Conservation (phyloP, 2,888 invertebrate species). For the Nomada ferruginata region DNA sequence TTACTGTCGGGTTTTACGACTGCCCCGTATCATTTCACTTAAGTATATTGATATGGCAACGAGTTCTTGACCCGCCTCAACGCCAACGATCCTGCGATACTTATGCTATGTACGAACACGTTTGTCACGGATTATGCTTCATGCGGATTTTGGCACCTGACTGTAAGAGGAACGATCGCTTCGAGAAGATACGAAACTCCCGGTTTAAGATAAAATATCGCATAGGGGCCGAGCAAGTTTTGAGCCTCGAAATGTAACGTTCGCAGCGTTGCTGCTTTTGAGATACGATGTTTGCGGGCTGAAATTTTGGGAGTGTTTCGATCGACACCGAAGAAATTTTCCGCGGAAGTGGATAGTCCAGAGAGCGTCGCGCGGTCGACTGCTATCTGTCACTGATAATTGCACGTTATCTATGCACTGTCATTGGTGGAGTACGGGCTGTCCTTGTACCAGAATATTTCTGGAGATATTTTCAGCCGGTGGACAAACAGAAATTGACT, state of each 20-base stretch:
- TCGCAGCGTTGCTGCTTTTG: background rate
- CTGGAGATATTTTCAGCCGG: background rate
- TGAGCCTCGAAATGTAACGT: background rate
- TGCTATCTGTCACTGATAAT: slow-evolving; percentile 34
- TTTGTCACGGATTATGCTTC: slow-evolving; percentile 47
- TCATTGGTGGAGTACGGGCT: slow-evolving; percentile 9
- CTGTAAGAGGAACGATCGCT: background rate
- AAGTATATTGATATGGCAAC: slow-evolving; percentile 85
- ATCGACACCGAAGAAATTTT: slow-evolving; percentile 26
- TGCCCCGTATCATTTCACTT: slow-evolving; percentile 84
- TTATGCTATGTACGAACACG: slow-evolving; percentile 77
- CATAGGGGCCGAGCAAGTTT: background rate
- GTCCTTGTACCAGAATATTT: slow-evolving; percentile 34
- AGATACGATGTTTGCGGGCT: background rate
- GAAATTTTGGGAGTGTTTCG: background rate
- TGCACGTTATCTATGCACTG: slow-evolving; percentile 27
- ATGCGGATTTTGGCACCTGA: slow-evolving; percentile 31
- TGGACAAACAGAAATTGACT: slow-evolving; percentile 20
- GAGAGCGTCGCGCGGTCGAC: slow-evolving; percentile 11
- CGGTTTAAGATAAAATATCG: background rate
- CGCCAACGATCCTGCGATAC: slow-evolving; percentile 73
- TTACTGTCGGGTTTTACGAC: slow-evolving; percentile 84
- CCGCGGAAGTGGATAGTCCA: slow-evolving; percentile 43
- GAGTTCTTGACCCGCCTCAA: slow-evolving; percentile 84
- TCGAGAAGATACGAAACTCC: no score